A percentile compares a stretch with the other conserved stretches of the same genome.
phyloP scores from a whole-genome alignment of 1,140 invertebrate species.

The Maniola jurtina region DNA sequence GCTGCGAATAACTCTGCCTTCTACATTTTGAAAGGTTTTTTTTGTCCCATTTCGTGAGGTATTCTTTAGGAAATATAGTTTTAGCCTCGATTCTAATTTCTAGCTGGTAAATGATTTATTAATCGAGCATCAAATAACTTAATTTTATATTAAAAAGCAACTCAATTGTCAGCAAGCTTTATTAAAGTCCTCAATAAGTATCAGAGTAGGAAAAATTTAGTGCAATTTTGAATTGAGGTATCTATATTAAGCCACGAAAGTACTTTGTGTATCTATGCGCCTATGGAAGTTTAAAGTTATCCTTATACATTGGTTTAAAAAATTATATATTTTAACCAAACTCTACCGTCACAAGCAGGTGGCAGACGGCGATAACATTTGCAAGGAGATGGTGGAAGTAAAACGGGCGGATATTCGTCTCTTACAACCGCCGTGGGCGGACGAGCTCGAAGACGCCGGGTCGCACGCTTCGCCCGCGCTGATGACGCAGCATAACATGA shows the following conservation, averaged over 20 bases:
- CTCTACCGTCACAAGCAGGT: slow-evolving; percentile 42
- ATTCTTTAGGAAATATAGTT: not conserved
- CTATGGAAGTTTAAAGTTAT: not conserved
- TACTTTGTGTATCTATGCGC: too few species aligned
- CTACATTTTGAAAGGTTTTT: slow-evolving; percentile 10
- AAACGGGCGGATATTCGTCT: slow-evolving; percentile 94
- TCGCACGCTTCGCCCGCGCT: slow-evolving; percentile 59
- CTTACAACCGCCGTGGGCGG: slow-evolving; percentile 95
- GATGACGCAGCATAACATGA: slow-evolving; percentile 55
- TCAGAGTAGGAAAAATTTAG: too few species aligned
- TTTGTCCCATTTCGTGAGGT: not conserved
- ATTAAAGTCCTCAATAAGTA: too few species aligned
- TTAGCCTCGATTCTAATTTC: not conserved
- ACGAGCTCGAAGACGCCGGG: slow-evolving; percentile 90
- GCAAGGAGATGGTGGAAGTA: slow-evolving; percentile 79
- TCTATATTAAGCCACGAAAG: too few species aligned
- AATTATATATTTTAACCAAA: not conserved
- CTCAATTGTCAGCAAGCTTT: too few species aligned
- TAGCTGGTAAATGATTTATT: not conserved
- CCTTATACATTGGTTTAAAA: not conserved
- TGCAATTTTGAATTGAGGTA: too few species aligned
- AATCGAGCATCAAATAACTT: too few species aligned
- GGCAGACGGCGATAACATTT: slow-evolving; percentile 53
- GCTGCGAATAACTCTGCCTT: slow-evolving; percentile 1
- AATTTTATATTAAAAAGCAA: too few species aligned